Base-by-base conservation (phyloP, 2,113 vertebrate species). In the Ceyx margarethae region DNA sequence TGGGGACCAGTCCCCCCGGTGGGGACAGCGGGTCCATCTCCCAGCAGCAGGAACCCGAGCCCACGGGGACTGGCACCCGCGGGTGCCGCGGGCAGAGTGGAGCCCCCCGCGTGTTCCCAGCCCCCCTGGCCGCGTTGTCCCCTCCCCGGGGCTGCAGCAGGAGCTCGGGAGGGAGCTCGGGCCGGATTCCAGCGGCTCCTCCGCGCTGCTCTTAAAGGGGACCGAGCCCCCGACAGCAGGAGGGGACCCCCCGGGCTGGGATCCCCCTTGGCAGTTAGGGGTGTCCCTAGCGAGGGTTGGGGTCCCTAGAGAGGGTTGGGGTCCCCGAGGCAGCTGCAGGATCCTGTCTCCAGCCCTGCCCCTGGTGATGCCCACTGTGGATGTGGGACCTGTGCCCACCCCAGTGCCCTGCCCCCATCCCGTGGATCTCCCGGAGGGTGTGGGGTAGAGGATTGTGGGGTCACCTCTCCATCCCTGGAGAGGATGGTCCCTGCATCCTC, bases 131-230 rank as follows among this genome's bases (percentile, higher is more conserved):
- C 71, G 62, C 17, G 7, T 1, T 14, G 87, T 62, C 11, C 25
- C 53, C 68, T 5, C 40, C 12, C 6, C 6, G 9, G 86, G 68
- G 5, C 78, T 72, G 78, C 51, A 89, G 94, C 71, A 51, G 95
- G 94, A 90, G 91, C 74, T 91, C 21, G 57, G 18, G 20, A 21
- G 83, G 48, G 89, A 72, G 90, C 80, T 90, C 81, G 90, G 95
- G 91, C 74, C 5, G 14, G 91, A 28, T 15, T 90, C 93, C 91
- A 85, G 78, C 40, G 28, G 87, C 71, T 79, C 48, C 66, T 28
- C 3, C 5, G 62, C 3, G 43, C 9, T 3, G 46, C 89, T 95
- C 96, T 96, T 95, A 92, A 96, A 96, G 93, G 93, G 88, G 89
- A 51, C 66, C 61, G 22, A 81, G 84, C 51, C 15, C 54, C 15